phyloP scores from a whole-genome alignment of 2,888 invertebrate genomes.

The Drosophila anomalata region DNA sequence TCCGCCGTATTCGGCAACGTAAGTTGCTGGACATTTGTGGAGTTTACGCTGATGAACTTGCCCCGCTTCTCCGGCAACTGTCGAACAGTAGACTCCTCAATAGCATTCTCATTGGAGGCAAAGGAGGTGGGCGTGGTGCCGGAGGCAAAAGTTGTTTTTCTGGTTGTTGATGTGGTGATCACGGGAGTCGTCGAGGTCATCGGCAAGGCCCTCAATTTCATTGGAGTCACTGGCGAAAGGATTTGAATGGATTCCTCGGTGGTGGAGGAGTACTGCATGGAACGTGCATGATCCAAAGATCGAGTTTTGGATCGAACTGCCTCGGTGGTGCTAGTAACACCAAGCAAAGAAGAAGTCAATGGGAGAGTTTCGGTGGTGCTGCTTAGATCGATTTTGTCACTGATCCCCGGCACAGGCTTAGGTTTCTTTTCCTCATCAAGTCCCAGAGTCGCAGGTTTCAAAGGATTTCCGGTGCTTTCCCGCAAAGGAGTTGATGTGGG shows the following conservation, averaged over 20 bases:
- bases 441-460: neutral
- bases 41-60: constrained; percentile 80
- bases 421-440: neutral
- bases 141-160: constrained; percentile 14
- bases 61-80: constrained; percentile 73
- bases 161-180: constrained; percentile 14
- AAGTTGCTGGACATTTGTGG: constrained; percentile 79
- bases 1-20: constrained; percentile 80
- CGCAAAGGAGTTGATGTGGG: neutral
- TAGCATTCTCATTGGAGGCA: constrained; percentile 63
- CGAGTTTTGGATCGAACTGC: constrained; percentile 38
- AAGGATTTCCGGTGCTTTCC: neutral
- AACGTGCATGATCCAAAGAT: constrained; percentile 55
- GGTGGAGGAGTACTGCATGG: constrained; percentile 55
- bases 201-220: constrained; percentile 62
- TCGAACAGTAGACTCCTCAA: constrained; percentile 52
- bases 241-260: constrained; percentile 38
- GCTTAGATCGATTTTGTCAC: neutral
- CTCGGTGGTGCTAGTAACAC: constrained; percentile 8
- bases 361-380: neutral
- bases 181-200: constrained; percentile 35
- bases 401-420: neutral
- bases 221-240: constrained; percentile 53
- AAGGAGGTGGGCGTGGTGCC: constrained; percentile 33
- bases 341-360: neutral